phyloP scores from a whole-genome alignment of 2,888 invertebrate genomes.

The Pharmacophagus antenor region DNA sequence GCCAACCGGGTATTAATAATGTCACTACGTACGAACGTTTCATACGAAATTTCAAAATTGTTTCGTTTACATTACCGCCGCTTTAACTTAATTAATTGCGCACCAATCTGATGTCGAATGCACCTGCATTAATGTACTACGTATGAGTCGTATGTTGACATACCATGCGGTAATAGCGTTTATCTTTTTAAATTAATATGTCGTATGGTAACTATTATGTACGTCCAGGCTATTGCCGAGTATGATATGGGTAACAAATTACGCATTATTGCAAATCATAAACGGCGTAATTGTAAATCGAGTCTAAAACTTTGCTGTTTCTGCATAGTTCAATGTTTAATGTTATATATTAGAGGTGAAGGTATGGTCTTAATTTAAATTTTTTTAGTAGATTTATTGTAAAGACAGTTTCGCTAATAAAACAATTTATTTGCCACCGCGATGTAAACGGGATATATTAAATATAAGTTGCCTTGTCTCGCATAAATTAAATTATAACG shows the following conservation, averaged over 20 bases:
- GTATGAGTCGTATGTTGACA: constrained; percentile 14
- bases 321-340: too few species aligned
- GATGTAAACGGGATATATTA: constrained; percentile 1
- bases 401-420: background rate
- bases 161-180: constrained; percentile 15
- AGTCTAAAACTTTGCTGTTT: too few species aligned
- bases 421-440: constrained; percentile 8
- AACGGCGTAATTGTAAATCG: too few species aligned
- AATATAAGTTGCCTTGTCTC: constrained; percentile 24
- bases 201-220: background rate
- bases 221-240: too few species aligned
- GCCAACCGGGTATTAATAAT: constrained; percentile 18
- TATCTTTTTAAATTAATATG: constrained; percentile 22
- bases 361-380: too few species aligned
- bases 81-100: constrained; percentile 26
- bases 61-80: constrained; percentile 22
- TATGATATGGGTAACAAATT: too few species aligned
- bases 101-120: constrained; percentile 24
- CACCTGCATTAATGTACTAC: constrained; percentile 15
- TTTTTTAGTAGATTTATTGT: too few species aligned
- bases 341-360: too few species aligned
- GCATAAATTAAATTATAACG: constrained; percentile 25
- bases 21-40: constrained; percentile 10
- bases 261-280: too few species aligned
- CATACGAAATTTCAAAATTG: constrained; percentile 16